These are phyloP conservation scores for Falcunculus frontatus DNA, from an alignment of 2,113 vertebrate species.

Conservation along the genomic window DNA sequence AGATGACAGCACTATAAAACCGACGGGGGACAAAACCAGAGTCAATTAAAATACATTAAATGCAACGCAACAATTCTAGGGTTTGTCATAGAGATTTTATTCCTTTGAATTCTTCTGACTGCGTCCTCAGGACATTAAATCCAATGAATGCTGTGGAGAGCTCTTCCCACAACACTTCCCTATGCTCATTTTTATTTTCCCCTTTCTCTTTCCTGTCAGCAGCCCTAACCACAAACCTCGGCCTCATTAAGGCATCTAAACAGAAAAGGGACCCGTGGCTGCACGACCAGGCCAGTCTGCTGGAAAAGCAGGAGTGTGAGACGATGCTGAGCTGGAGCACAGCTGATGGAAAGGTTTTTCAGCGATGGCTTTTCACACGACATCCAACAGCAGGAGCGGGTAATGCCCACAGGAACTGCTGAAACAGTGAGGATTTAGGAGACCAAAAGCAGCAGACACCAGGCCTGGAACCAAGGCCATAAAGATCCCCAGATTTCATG, in stretches of 20 bases:
- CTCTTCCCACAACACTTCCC: not conserved
- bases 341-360: not conserved
- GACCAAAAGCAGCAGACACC: not conserved
- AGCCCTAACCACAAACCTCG: not conserved
- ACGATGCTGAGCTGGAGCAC: not conserved
- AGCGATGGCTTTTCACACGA: not conserved
- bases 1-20: conserved; percentile 28
- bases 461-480: not conserved
- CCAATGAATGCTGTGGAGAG: not conserved
- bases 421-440: rapidly evolving
- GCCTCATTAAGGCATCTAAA: not conserved
- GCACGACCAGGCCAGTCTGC: not conserved
- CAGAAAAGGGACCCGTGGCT: not conserved
- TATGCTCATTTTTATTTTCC: not conserved
- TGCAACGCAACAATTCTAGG: not conserved
- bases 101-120: not conserved
- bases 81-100: not conserved
- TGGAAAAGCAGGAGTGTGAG: not conserved
- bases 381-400: not conserved
- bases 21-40: not conserved
- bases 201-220: conserved; percentile 16
- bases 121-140: not conserved
- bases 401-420: not conserved
- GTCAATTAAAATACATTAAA: conserved; percentile 35
- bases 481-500: not conserved